These are phyloP conservation scores for Eulemur macaco DNA, from an alignment of 2,113 vertebrate species.

Conservation along the genomic window DNA sequence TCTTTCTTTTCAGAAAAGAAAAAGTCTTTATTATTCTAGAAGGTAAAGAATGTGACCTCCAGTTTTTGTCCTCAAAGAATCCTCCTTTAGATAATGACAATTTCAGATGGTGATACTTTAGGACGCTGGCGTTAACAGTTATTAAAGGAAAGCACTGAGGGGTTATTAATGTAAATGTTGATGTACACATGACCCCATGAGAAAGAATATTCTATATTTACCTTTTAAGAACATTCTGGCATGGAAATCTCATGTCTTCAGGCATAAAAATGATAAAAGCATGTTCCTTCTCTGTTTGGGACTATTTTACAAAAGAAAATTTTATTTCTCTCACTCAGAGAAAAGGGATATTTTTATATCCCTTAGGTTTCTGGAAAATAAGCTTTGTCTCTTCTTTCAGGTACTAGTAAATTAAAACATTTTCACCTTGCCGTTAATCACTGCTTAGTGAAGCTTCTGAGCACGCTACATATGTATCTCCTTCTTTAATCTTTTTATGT, in stretches of 20 bases:
- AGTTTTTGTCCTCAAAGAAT: background rate
- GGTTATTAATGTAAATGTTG: background rate
- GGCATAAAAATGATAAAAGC: background rate
- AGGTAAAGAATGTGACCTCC: background rate
- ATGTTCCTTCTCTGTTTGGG: background rate
- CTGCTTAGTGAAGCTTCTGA: background rate
- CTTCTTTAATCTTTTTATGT: background rate
- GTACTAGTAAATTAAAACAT: background rate
- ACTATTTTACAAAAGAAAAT: background rate
- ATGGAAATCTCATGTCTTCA: background rate
- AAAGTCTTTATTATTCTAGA: background rate
- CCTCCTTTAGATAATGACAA: background rate
- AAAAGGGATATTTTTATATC: background rate
- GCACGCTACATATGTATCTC: rapidly evolving
- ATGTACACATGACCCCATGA: background rate
- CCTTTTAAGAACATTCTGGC: background rate
- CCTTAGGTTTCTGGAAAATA: background rate
- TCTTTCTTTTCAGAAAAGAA: background rate
- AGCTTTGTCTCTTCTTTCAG: background rate
- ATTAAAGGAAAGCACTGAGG: background rate
- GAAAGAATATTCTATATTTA: background rate
- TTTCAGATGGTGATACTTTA: background rate
- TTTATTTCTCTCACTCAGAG: background rate
- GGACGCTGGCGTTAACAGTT: background rate
- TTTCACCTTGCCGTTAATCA: background rate